Evolutionary conservation across 2,797 vertebrate genomes (phyloP).

Genomic region (Numenius phaeopus): DNA sequence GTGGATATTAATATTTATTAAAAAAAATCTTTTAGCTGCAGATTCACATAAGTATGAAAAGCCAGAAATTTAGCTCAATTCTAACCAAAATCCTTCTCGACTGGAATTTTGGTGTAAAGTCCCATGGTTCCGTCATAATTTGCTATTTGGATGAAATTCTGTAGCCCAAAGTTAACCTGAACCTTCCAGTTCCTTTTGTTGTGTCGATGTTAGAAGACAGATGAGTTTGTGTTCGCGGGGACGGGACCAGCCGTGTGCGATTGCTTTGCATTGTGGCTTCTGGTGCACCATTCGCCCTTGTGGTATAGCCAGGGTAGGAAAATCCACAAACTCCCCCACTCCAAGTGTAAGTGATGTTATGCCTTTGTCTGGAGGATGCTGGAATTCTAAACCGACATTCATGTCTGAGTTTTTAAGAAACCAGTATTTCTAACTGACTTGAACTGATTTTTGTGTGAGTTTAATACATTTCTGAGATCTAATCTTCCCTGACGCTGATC

Average conservation of each 20-base stretch:
- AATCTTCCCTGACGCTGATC: rapidly evolving
- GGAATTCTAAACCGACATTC: neutral
- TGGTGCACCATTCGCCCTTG: rapidly evolving
- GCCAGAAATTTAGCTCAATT: neutral
- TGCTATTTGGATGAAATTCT: neutral
- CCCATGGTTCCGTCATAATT: neutral
- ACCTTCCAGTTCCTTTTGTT: neutral
- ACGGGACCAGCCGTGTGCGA: neutral
- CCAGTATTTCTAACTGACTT: neutral
- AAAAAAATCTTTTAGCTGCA: neutral
- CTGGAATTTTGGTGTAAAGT: neutral
- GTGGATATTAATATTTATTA: neutral
- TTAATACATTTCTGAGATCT: neutral
- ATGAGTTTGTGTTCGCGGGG: too few species aligned
- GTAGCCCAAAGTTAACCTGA: rapidly evolving
- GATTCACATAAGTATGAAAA: neutral
- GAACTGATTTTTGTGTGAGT: neutral
- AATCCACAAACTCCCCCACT: neutral
- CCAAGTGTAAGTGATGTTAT: too few species aligned
- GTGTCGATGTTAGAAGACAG: neutral
- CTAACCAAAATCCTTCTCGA: neutral
- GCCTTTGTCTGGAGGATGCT: neutral
- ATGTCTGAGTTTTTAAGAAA: neutral
- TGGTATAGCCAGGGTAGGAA: neutral
- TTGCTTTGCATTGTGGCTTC: rapidly evolving